phyloP scores from a whole-genome alignment of 2,797 vertebrate genomes.

The Gymnopithys bicolor region DNA sequence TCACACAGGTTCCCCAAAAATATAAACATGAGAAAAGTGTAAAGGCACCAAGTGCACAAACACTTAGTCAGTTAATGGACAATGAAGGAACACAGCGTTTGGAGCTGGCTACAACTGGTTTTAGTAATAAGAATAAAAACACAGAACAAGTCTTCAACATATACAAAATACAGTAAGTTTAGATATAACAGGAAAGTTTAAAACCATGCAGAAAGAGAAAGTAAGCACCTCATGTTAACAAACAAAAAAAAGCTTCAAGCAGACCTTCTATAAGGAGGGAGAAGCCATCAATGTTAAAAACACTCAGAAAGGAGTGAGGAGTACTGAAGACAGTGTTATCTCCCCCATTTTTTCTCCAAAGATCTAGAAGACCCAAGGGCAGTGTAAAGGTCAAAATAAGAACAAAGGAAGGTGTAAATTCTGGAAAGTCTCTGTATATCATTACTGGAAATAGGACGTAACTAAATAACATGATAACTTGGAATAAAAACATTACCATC shows the following conservation, averaged over 20 bases:
- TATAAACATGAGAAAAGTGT: not conserved
- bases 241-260: not conserved
- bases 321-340: not conserved
- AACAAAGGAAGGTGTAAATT: not conserved
- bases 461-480: not conserved
- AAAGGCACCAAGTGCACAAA: not conserved
- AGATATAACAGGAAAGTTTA: not conserved
- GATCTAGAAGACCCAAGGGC: not conserved
- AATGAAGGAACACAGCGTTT: not conserved
- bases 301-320: not conserved
- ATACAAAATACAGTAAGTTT: not conserved
- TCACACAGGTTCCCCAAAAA: not conserved
- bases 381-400: not conserved
- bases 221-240: not conserved
- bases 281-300: not conserved
- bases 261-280: not conserved
- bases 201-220: not conserved
- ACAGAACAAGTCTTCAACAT: not conserved
- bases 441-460: not conserved
- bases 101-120: not conserved
- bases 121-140: not conserved
- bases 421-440: not conserved
- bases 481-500: not conserved
- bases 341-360: not conserved
- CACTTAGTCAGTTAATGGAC: not conserved